These are phyloP conservation scores for Brachionus rotundiformis DNA, from an alignment of 1,140 invertebrate genomes.

Conservation along the genomic window DNA sequence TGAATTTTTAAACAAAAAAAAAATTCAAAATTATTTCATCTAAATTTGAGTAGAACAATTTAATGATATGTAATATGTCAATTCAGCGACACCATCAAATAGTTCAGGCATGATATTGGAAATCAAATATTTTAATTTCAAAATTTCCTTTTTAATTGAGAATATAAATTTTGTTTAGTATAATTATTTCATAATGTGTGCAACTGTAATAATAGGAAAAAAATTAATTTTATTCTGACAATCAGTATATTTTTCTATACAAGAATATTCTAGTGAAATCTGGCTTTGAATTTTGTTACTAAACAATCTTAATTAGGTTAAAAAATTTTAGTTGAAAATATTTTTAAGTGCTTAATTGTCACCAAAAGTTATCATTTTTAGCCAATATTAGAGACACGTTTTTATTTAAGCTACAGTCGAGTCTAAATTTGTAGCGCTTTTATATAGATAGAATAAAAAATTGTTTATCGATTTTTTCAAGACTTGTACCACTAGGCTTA, in stretches of 20 bases:
- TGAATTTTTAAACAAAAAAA: background rate
- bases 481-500: background rate
- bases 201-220: background rate
- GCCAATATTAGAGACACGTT: background rate
- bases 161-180: background rate
- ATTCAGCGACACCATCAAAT: background rate
- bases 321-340: background rate
- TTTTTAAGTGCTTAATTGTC: background rate
- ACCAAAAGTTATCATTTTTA: background rate
- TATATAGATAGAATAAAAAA: background rate
- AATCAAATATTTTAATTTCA: background rate
- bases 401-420: background rate
- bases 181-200: background rate
- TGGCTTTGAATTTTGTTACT: background rate
- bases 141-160: background rate
- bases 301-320: background rate
- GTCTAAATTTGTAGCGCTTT: background rate
- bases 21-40: background rate
- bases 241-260: background rate
- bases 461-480: background rate
- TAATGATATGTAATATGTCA: background rate
- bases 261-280: background rate
- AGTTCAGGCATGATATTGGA: background rate
- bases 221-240: background rate
- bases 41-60: background rate